phyloP scores from a whole-genome alignment of 2,888 invertebrate species.

The Chrysolina oricalcia region DNA sequence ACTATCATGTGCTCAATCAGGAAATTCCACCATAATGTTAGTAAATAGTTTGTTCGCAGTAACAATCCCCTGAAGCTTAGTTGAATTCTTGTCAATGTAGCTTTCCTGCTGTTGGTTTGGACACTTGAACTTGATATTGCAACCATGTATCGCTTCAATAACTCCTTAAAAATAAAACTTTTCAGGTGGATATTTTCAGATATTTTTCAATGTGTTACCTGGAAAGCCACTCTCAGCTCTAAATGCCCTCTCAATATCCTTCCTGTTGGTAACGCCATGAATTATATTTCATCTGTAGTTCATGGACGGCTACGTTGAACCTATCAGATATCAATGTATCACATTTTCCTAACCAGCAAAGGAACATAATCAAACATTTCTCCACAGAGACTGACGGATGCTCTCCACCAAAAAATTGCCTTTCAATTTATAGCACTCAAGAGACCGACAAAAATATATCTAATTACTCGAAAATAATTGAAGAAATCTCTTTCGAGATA shows the following conservation, averaged over 20 bases:
- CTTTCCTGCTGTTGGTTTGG: no score
- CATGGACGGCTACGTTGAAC: slow-evolving; percentile 36
- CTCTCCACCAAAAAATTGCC: slow-evolving; percentile 24
- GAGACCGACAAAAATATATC: slow-evolving; percentile 16
- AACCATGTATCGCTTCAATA: slow-evolving; percentile 29
- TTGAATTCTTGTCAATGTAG: slow-evolving; percentile 28
- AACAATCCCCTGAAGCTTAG: no score
- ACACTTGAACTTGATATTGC: slow-evolving; percentile 32
- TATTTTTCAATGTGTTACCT: not conserved
- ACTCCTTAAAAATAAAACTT: slow-evolving; percentile 11
- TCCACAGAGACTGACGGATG: slow-evolving; percentile 23
- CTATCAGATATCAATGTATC: slow-evolving; percentile 36
- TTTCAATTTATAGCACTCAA: slow-evolving; percentile 20
- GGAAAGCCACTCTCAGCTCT: slow-evolving; percentile 1
- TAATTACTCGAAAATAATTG: slow-evolving; percentile 26
- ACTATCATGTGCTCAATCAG: slow-evolving; percentile 21
- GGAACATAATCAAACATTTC: slow-evolving; percentile 30
- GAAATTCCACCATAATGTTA: no score
- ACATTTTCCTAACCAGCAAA: slow-evolving; percentile 46
- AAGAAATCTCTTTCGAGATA: slow-evolving; percentile 34
- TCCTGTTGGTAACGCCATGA: slow-evolving; percentile 33
- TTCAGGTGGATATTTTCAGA: not conserved
- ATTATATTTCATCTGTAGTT: slow-evolving; percentile 29
- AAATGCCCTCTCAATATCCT: slow-evolving; percentile 8
- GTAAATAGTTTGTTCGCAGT: no score